Percentiles rank a stretch among this genome's conserved stretches.
Conservation (phyloP, 2,888 invertebrate species). For the Morinoia aosen region DNA sequence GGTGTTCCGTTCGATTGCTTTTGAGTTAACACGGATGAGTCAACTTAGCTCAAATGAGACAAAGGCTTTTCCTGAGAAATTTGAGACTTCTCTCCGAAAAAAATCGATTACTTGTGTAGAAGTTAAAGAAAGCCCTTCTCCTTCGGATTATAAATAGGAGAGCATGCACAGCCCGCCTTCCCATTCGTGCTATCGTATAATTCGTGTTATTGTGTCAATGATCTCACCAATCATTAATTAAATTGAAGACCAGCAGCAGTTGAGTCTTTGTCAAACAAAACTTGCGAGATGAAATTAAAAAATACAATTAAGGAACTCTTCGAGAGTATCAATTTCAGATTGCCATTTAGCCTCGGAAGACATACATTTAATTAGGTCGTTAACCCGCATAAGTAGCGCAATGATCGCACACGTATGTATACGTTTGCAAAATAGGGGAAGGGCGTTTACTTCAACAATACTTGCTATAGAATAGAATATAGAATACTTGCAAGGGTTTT, state of each 20-base stretch:
- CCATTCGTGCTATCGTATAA: too few species aligned
- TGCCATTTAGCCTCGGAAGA: not conserved
- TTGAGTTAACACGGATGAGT: not conserved
- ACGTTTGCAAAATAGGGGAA: not conserved
- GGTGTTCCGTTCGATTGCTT: not conserved
- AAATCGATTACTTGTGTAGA: too few species aligned
- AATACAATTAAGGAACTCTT: too few species aligned
- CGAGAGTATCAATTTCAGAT: not conserved
- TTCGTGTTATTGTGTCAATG: too few species aligned
- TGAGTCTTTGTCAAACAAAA: not conserved
- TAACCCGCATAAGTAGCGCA: too few species aligned
- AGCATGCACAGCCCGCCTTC: too few species aligned
- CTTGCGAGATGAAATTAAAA: too few species aligned
- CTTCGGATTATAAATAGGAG: too few species aligned
- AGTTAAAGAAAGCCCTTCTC: too few species aligned
- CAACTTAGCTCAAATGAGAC: not conserved
- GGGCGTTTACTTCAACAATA: not conserved
- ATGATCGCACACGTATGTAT: not conserved
- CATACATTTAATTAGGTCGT: too few species aligned
- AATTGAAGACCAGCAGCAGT: not conserved
- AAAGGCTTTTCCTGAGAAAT: not conserved
- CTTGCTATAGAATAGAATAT: too few species aligned
- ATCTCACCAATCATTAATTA: not conserved
- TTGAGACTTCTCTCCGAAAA: not conserved
- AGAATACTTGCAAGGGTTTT: not conserved